These are phyloP conservation scores for Labia minor DNA, from an alignment of 2,888 invertebrate species.

Conservation along the genomic window DNA sequence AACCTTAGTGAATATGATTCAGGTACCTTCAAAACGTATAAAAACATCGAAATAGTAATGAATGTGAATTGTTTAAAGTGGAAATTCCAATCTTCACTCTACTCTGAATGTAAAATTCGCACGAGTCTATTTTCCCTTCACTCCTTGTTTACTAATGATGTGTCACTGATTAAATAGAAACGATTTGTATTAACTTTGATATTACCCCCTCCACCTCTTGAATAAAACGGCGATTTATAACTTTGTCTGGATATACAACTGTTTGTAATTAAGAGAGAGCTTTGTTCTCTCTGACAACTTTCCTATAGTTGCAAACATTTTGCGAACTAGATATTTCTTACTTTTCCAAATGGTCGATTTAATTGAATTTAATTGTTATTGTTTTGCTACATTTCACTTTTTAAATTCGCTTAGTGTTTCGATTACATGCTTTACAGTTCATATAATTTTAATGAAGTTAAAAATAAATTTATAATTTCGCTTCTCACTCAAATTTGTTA, in stretches of 20 bases:
- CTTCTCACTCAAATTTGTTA: no score
- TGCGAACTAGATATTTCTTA: not conserved
- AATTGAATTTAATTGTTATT: slow-evolving; percentile 4
- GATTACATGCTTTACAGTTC: no score
- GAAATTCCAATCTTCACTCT: no score
- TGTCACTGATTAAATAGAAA: slow-evolving; percentile 13
- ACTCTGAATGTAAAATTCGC: no score
- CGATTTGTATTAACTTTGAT: slow-evolving; percentile 4
- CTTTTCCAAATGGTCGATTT: not conserved
- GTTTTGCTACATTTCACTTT: not conserved
- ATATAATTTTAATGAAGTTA: no score
- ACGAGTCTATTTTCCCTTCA: not conserved
- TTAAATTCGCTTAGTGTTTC: no score
- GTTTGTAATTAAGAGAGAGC: slow-evolving; percentile 7
- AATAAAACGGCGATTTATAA: slow-evolving; percentile 9
- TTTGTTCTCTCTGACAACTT: not conserved
- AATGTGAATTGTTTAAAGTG: no score
- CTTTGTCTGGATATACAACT: slow-evolving; percentile 3
- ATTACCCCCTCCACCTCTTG: not conserved
- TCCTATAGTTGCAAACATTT: slow-evolving; percentile 4
- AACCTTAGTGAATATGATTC: no score
- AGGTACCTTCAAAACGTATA: no score
- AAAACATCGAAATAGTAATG: no score
- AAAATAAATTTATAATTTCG: no score
- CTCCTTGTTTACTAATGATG: slow-evolving; percentile 4